These are phyloP conservation scores for Tenodera sinensis DNA, from an alignment of 2,888 invertebrate genomes.

Conservation along the genomic window DNA sequence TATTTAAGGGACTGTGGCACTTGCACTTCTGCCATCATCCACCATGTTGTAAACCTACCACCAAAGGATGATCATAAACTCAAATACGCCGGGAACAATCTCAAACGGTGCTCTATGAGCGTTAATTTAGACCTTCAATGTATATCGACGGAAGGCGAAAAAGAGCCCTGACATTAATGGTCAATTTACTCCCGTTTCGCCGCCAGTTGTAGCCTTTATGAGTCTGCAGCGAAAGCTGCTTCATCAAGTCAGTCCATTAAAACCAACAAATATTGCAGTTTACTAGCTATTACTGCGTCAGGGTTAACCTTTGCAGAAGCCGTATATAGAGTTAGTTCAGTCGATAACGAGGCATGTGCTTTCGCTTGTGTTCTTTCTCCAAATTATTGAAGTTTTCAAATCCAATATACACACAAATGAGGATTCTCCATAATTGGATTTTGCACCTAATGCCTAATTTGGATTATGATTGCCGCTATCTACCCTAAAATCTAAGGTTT, in stretches of 20 bases:
- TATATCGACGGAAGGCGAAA: neutral
- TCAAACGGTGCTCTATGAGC: neutral
- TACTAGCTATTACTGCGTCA: neutral
- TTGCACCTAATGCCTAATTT: no score
- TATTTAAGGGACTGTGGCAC: no score
- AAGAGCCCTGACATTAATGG: neutral
- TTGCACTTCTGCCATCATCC: neutral
- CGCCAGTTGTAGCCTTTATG: neutral
- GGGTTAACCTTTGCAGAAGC: neutral
- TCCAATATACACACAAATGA: neutral
- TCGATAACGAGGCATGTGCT: neutral
- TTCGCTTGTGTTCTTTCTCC: neutral
- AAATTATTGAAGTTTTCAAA: neutral
- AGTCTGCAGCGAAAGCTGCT: neutral
- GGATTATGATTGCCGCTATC: no score
- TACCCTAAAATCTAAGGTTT: no score
- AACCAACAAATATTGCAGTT: neutral
- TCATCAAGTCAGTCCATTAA: neutral
- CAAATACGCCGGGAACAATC: neutral
- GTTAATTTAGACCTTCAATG: neutral
- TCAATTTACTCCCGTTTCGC: neutral
- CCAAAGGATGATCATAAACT: neutral
- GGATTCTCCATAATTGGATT: no score
- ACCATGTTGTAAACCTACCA: neutral
- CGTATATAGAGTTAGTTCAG: neutral